Percentiles rank a stretch among this genome's conserved stretches.
Conservation (phyloP, 2,113 vertebrate species). For the Empidonax traillii region DNA sequence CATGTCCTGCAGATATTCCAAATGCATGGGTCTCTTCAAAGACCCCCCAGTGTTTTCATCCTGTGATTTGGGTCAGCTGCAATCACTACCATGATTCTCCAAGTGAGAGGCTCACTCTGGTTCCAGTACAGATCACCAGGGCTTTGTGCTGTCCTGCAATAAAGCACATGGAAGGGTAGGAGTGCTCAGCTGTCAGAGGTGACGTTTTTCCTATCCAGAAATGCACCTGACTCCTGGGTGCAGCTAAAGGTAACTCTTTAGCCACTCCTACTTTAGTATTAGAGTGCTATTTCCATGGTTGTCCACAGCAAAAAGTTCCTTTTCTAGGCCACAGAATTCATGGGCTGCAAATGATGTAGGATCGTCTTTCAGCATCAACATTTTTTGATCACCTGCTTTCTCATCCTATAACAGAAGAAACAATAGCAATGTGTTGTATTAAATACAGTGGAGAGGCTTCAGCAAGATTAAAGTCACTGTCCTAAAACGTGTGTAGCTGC, state of each 20-base stretch:
- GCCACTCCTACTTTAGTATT: neutral
- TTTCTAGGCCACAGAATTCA: neutral
- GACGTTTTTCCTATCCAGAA: neutral
- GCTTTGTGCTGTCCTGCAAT: neutral
- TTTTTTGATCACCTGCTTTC: neutral
- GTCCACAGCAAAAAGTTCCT: neutral
- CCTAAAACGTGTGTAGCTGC: neutral
- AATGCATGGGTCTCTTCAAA: neutral
- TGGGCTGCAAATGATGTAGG: neutral
- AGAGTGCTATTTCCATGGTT: neutral
- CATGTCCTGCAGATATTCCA: neutral
- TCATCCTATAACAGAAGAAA: neutral
- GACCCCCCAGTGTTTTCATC: neutral
- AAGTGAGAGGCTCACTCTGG: neutral
- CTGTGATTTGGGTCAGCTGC: neutral
- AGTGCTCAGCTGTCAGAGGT: neutral
- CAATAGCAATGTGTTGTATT: neutral
- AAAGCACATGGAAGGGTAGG: neutral
- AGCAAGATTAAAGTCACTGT: neutral
- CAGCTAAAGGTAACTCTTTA: neutral
- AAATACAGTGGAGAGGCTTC: neutral
- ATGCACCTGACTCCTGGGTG: neutral
- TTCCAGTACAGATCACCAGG: neutral
- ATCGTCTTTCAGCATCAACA: neutral
- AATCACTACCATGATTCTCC: accelerated